Conservation (phyloP, 2,797 vertebrate species). For the Premnoplex brunnescens region DNA sequence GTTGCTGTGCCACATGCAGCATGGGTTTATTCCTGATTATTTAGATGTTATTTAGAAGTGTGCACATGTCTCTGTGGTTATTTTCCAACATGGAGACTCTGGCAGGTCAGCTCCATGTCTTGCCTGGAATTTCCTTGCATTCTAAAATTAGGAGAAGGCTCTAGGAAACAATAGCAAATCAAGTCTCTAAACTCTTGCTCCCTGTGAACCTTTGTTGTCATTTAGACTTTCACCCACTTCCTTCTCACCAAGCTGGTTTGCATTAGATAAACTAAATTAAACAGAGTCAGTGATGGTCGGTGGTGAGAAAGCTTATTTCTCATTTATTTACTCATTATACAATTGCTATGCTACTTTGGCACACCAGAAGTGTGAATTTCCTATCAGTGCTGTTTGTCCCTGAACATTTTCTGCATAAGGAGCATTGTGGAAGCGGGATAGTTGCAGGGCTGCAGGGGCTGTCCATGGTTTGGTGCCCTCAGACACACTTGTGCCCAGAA, state of each 20-base stretch:
- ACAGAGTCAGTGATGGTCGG: fast-evolving
- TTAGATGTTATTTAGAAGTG: neutral
- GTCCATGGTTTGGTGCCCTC: fast-evolving
- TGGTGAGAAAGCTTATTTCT: neutral
- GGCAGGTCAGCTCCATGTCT: neutral
- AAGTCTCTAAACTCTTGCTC: neutral
- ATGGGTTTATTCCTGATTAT: neutral
- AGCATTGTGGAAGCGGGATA: fast-evolving
- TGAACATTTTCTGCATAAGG: too few relatives aligned
- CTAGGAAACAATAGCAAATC: constrained; percentile 43
- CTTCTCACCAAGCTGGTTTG: neutral
- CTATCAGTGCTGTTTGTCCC: fast-evolving
- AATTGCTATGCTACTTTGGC: fast-evolving
- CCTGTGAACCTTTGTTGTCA: neutral
- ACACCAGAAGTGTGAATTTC: neutral
- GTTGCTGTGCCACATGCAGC: neutral
- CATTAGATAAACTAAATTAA: neutral
- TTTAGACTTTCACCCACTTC: constrained; percentile 51
- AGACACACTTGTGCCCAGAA: neutral
- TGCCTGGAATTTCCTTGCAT: constrained; percentile 56
- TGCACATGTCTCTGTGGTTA: neutral
- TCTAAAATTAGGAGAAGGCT: constrained; percentile 50
- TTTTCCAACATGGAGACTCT: neutral
- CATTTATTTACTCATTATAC: neutral
- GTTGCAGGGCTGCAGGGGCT: fast-evolving